Conservation (phyloP, 2,888 invertebrate species). For the Adelphocoris suturalis region DNA sequence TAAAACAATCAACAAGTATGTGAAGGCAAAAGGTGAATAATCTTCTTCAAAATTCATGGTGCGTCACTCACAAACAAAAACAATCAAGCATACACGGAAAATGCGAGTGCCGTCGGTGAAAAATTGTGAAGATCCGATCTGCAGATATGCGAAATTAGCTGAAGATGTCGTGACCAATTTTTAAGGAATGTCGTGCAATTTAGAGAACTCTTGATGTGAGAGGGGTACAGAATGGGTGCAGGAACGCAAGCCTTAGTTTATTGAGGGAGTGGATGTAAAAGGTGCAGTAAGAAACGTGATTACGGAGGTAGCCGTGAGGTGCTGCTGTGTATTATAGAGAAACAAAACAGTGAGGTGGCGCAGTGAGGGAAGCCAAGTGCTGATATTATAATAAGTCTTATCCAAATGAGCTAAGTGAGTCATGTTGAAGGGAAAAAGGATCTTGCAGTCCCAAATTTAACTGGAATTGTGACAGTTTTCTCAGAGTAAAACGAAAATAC, state of each 20-base stretch:
- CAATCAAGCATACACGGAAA: slow-evolving; percentile 28
- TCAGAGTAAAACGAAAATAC: no score
- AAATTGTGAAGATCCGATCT: neutral
- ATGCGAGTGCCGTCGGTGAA: neutral
- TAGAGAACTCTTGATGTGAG: neutral
- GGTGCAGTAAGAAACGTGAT: slow-evolving; percentile 12
- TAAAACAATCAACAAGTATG: no score
- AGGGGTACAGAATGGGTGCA: neutral
- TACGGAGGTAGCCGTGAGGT: neutral
- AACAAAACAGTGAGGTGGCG: neutral
- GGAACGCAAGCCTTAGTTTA: slow-evolving; percentile 24
- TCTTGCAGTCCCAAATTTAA: no score
- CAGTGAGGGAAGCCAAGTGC: neutral
- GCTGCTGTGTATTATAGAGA: neutral
- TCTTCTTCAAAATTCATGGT: slow-evolving; percentile 7
- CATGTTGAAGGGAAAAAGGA: no score
- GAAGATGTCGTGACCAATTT: neutral
- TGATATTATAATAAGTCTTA: neutral
- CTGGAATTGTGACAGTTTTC: no score
- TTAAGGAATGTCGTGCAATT: slow-evolving; percentile 3
- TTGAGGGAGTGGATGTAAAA: neutral
- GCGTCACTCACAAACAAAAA: slow-evolving; percentile 30
- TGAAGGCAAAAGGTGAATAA: neutral
- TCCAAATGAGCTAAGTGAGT: slow-evolving; percentile 14
- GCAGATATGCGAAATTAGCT: neutral